Percentiles rank a stretch among this genome's conserved stretches.
Conservation (phyloP, 2,113 vertebrate genomes). For the Strix aluco region DNA sequence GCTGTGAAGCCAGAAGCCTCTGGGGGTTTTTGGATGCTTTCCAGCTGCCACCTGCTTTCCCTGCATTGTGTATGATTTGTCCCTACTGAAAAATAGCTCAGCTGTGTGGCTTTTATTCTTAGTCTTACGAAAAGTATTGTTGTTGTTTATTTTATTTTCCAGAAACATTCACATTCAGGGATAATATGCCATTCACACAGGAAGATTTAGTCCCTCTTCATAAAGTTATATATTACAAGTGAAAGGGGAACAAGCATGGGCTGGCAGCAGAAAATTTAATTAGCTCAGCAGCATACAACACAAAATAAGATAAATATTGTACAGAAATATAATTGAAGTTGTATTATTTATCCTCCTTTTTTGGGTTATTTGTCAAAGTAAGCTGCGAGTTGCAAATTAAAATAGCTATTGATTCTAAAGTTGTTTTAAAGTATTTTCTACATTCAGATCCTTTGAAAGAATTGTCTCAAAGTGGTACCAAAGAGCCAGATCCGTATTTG, state of each 20-base stretch:
- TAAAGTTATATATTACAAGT: slow-evolving; percentile 50
- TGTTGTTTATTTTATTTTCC: slow-evolving; percentile 31
- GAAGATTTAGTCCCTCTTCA: slow-evolving; percentile 60
- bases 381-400: slow-evolving; percentile 57
- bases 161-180: background rate
- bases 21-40: background rate
- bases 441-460: slow-evolving; percentile 34
- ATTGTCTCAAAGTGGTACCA: slow-evolving; percentile 31
- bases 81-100: background rate
- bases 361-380: slow-evolving; percentile 47
- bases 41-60: background rate
- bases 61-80: background rate
- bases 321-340: slow-evolving; percentile 66
- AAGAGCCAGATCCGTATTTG: background rate
- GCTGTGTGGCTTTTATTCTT: background rate
- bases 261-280: slow-evolving; percentile 69
- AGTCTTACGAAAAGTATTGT: background rate
- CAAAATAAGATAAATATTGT: slow-evolving; percentile 69
- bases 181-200: slow-evolving; percentile 27
- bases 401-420: slow-evolving; percentile 61
- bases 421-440: slow-evolving; percentile 58
- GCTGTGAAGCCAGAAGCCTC: background rate
- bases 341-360: slow-evolving; percentile 50
- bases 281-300: slow-evolving; percentile 52
- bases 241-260: slow-evolving; percentile 52